A percentile compares a stretch with the other conserved stretches of the same genome.
These are phyloP conservation scores for Halichoeres trimaculatus DNA, from an alignment of 2,113 vertebrate species.

Conservation along the genomic window DNA sequence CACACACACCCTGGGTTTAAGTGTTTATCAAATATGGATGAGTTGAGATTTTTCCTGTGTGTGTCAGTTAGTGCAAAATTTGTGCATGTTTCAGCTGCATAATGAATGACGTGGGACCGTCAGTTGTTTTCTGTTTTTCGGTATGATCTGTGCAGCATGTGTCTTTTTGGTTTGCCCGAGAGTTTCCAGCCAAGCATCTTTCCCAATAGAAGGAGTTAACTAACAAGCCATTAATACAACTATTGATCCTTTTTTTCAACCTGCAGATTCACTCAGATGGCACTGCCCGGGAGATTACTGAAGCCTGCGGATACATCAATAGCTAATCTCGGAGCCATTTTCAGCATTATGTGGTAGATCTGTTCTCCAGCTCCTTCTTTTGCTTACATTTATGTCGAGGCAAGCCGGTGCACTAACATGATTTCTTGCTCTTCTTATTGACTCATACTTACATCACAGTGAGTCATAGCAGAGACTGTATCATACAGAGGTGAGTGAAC, in stretches of 20 bases:
- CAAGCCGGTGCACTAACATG: background rate
- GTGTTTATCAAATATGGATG: constrained; percentile 70
- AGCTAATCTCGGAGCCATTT: constrained; percentile 26
- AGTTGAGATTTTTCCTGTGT: constrained; percentile 39
- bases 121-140: constrained; percentile 47
- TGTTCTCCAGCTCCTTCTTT: constrained; percentile 23
- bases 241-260: constrained; percentile 25
- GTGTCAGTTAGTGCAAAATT: constrained; percentile 45
- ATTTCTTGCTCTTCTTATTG: constrained; percentile 37
- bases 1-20: constrained; percentile 27
- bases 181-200: constrained; percentile 1
- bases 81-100: constrained; percentile 64
- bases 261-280: constrained; percentile 28
- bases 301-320: constrained; percentile 29
- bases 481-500: constrained; percentile 33
- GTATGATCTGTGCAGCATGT: constrained; percentile 12
- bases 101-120: constrained; percentile 62
- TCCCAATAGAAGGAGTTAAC: background rate
- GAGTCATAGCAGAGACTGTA: constrained; percentile 40
- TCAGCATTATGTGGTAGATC: constrained; percentile 31
- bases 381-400: constrained; percentile 1
- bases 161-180: background rate
- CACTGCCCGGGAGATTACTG: constrained; percentile 7
- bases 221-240: constrained; percentile 28
- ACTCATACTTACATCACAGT: constrained; percentile 59